A percentile compares a stretch with the other conserved stretches of the same genome.
Evolutionary conservation across 2,888 invertebrate species (phyloP).

Genomic region (Eretmocerus hayati): DNA sequence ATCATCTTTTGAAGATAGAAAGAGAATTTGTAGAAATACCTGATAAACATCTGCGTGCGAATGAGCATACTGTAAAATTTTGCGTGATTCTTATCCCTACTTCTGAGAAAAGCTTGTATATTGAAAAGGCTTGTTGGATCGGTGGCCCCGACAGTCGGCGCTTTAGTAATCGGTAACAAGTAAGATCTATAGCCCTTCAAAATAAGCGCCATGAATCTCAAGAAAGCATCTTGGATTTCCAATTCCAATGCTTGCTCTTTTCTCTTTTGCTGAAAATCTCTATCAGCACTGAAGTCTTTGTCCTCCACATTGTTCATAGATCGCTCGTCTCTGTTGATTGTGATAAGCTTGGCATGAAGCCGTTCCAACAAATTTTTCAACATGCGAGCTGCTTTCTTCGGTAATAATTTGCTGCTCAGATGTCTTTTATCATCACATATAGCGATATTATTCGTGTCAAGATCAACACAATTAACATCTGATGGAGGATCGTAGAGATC

Average conservation of each 20-base stretch:
- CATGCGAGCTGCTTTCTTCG: constrained; percentile 78
- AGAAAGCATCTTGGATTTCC: constrained; percentile 94
- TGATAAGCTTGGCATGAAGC: constrained; percentile 55
- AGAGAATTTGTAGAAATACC: constrained; percentile 27
- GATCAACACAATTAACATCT: constrained; percentile 95
- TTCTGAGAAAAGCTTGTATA: constrained; percentile 79
- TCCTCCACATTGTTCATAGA: constrained; percentile 23
- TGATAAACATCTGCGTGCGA: constrained; percentile 93
- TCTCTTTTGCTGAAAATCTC: constrained; percentile 42
- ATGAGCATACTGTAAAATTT: constrained; percentile 85
- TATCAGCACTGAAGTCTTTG: constrained; percentile 41
- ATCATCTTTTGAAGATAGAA: too few relatives aligned
- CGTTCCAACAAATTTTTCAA: constrained; percentile 72
- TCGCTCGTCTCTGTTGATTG: constrained; percentile 14
- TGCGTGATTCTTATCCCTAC: constrained; percentile 80
- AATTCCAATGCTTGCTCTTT: constrained; percentile 76
- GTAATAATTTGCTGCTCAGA: constrained; percentile 71
- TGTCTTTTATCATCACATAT: constrained; percentile 83
- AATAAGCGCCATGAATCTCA: constrained; percentile 89
- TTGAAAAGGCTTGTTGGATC: constrained; percentile 94
- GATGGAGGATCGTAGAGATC: constrained; percentile 93
- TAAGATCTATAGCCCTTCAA: constrained; percentile 83
- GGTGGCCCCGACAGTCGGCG: constrained; percentile 88
- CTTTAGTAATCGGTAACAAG: constrained; percentile 86
- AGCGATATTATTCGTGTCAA: constrained; percentile 95